These are phyloP conservation scores for Halesus radiatus DNA, from an alignment of 1,140 invertebrate species.

Conservation along the genomic window DNA sequence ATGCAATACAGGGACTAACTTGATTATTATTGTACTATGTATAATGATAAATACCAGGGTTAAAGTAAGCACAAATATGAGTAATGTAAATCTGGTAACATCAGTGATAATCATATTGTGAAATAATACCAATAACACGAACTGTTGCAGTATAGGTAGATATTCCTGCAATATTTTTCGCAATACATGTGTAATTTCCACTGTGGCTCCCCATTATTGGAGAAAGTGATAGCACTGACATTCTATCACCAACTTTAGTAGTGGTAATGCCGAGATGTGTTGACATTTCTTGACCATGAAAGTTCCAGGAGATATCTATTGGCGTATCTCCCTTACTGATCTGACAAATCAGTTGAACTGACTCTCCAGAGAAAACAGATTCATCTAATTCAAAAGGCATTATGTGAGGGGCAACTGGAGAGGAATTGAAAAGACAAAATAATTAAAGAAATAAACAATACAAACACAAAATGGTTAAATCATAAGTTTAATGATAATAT, in stretches of 20 bases:
- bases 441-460: conserved; percentile 19
- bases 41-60: conserved; percentile 26
- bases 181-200: conserved; percentile 76
- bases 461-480: conserved; percentile 38
- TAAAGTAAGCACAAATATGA: conserved; percentile 32
- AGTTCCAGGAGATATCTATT: conserved; percentile 79
- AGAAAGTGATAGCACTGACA: conserved; percentile 73
- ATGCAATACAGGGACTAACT: conserved; percentile 18
- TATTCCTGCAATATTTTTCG: conserved; percentile 79
- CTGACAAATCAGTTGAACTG: conserved; percentile 81
- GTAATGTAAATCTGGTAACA: conserved; percentile 13
- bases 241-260: conserved; percentile 79
- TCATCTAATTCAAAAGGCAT: conserved; percentile 77
- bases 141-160: conserved; percentile 76
- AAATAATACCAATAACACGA: conserved; percentile 77
- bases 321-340: conserved; percentile 82
- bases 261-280: conserved; percentile 62
- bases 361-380: conserved; percentile 78
- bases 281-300: conserved; percentile 74
- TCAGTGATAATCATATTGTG: too few species aligned
- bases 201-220: conserved; percentile 69
- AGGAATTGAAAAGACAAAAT: conserved; percentile 34
- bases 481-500: conserved; percentile 48
- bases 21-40: too few species aligned
- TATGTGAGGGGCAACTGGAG: conserved; percentile 81